These are phyloP conservation scores for Pelecanoides urinatrix DNA, from an alignment of 2,113 vertebrate species.

Conservation along the genomic window DNA sequence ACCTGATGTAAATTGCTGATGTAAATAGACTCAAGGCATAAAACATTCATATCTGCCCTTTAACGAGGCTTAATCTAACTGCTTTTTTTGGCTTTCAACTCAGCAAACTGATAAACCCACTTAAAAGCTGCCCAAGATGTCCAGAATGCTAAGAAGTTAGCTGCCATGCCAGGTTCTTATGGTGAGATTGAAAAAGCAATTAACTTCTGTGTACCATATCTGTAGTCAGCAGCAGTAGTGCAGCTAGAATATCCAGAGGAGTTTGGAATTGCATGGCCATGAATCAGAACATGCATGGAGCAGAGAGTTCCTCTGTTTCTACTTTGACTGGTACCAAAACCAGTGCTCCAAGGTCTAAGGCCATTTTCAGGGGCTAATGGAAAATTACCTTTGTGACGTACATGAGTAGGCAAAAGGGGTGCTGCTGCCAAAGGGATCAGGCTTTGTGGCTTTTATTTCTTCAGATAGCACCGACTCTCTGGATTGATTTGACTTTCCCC, in stretches of 20 bases:
- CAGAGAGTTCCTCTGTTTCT: background rate
- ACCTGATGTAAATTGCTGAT: background rate
- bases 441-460: background rate
- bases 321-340: background rate
- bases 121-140: background rate
- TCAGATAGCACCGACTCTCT: background rate
- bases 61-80: background rate
- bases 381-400: background rate
- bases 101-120: background rate
- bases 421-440: background rate
- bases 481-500: background rate
- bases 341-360: background rate
- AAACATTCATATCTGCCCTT: background rate
- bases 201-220: background rate
- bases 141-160: background rate
- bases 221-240: background rate
- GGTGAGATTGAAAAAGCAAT: background rate
- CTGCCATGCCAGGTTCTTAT: background rate
- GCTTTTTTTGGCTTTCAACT: background rate
- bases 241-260: background rate
- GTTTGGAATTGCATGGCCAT: background rate
- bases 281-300: background rate
- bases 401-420: background rate
- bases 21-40: background rate
- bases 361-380: background rate